Evolutionary conservation across 2,888 invertebrate genomes (phyloP).

Genomic region (Epirrita christyi): DNA sequence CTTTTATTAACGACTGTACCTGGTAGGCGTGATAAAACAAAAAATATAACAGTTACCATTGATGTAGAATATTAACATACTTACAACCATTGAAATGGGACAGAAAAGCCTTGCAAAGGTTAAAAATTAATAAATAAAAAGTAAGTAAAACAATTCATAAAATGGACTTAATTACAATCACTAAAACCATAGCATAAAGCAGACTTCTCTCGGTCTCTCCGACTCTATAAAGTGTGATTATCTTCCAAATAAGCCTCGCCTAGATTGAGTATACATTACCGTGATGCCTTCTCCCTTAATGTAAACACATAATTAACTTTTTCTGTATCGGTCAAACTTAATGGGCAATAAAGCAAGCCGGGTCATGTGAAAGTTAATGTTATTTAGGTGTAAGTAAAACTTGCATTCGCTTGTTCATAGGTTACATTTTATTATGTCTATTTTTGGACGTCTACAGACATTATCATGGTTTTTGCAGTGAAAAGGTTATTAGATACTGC

Average conservation of each 20-base stretch:
- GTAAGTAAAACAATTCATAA: not conserved
- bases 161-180: not conserved
- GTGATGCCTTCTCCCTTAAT: constrained; percentile 26
- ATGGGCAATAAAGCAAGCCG: constrained; percentile 40
- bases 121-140: no score
- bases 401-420: not conserved
- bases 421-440: not conserved
- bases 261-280: constrained; percentile 20
- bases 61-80: no score
- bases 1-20: no score
- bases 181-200: not conserved
- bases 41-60: no score
- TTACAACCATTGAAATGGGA: no score
- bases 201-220: not conserved
- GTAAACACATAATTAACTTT: constrained; percentile 47
- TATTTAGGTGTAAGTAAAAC: constrained; percentile 18
- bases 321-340: constrained; percentile 40
- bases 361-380: constrained; percentile 43
- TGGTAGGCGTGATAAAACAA: no score
- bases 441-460: not conserved
- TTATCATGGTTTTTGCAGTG: no score
- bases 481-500: no score
- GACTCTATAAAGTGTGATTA: constrained; percentile 14
- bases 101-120: no score
- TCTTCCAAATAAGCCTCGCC: constrained; percentile 7